Percentiles rank a stretch among this genome's conserved stretches.
Evolutionary conservation across 2,888 invertebrate genomes (phyloP).

Genomic region (Asteroscopus sphinx): DNA sequence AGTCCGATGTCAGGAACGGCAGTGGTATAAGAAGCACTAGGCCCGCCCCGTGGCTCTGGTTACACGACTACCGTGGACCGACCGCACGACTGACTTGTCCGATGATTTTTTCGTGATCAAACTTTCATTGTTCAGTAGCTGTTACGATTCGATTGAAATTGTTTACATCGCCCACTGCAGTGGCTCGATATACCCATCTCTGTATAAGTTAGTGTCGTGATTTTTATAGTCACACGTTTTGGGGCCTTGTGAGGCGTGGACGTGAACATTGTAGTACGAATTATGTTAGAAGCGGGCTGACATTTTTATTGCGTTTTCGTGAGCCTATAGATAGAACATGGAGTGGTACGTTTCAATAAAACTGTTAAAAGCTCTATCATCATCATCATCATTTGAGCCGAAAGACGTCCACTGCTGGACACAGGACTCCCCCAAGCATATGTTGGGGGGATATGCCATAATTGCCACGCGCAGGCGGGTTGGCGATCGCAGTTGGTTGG

Average conservation of each 20-base stretch:
- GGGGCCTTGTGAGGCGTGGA: conserved; percentile 24
- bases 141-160: conserved; percentile 85
- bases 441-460: too few relatives aligned
- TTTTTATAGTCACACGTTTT: conserved; percentile 55
- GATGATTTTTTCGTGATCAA: conserved; percentile 89
- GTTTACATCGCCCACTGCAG: conserved; percentile 74
- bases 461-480: too few relatives aligned
- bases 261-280: background rate
- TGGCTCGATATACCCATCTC: conserved; percentile 60
- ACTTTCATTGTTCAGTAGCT: conserved; percentile 88
- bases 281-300: conserved; percentile 1
- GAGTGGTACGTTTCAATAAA: too few relatives aligned
- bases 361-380: too few relatives aligned
- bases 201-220: conserved; percentile 40
- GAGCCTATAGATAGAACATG: background rate
- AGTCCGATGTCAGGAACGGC: conserved; percentile 43
- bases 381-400: too few relatives aligned
- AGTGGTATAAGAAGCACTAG: conserved; percentile 46
- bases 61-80: conserved; percentile 83
- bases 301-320: conserved; percentile 12
- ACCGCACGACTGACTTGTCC: conserved; percentile 85
- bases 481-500: too few relatives aligned
- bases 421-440: too few relatives aligned
- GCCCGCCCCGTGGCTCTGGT: conserved; percentile 41
- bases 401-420: too few relatives aligned